phyloP scores from a whole-genome alignment of 1,140 invertebrate genomes.

The Chrysoperla carnea region DNA sequence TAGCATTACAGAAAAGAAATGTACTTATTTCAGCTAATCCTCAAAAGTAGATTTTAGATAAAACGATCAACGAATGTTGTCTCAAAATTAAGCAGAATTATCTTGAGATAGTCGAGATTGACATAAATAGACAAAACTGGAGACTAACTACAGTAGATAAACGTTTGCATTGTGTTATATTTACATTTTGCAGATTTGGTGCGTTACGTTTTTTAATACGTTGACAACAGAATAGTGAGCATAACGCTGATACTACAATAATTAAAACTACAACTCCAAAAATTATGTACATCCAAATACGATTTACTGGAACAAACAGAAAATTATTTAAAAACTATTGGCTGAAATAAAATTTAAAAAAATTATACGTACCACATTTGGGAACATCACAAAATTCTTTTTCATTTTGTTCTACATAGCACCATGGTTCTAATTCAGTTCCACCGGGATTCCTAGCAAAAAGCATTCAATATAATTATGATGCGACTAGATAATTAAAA shows the following conservation, averaged over 20 bases:
- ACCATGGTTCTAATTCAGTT: constrained; percentile 72
- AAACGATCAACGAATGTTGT: too few species aligned
- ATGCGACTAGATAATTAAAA: background rate
- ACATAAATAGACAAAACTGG: too few species aligned
- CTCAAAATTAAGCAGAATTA: too few species aligned
- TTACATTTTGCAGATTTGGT: constrained; percentile 39
- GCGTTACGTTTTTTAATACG: constrained; percentile 32
- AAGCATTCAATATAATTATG: background rate
- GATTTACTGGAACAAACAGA: constrained; percentile 22
- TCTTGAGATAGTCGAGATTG: too few species aligned
- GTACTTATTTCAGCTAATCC: too few species aligned
- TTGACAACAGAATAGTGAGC: constrained; percentile 27
- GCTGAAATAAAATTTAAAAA: background rate
- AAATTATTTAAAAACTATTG: background rate
- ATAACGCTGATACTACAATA: constrained; percentile 20
- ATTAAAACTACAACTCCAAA: constrained; percentile 23
- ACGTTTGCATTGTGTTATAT: too few species aligned
- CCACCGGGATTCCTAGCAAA: constrained; percentile 63
- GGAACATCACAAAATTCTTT: constrained; percentile 69
- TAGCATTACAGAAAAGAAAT: too few species aligned
- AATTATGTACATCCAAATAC: constrained; percentile 41
- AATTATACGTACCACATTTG: constrained; percentile 46
- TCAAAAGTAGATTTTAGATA: too few species aligned
- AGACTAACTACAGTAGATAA: too few species aligned
- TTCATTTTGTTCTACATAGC: constrained; percentile 57